These are phyloP conservation scores for Haliclona indistincta DNA, from an alignment of 37 sponge, comb jelly and placozoan species.

Conservation along the genomic window DNA sequence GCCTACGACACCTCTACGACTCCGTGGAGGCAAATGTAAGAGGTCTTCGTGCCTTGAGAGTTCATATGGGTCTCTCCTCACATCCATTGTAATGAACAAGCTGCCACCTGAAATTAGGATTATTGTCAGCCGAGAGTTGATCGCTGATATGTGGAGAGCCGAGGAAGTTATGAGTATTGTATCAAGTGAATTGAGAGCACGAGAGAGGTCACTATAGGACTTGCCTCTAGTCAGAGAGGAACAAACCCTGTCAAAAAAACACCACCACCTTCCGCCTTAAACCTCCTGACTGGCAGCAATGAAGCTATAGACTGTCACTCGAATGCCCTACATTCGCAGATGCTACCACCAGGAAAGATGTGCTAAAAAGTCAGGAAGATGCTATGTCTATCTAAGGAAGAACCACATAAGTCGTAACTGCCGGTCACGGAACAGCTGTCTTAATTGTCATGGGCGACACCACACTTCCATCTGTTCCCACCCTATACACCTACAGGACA, in stretches of 20 bases:
- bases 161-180: constrained; percentile 23
- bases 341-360: not conserved
- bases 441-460: constrained; percentile 3
- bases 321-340: not conserved
- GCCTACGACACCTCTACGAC: constrained; percentile 5
- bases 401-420: constrained; percentile 8
- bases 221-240: not conserved
- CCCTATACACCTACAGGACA: too few relatives aligned
- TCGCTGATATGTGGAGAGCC: constrained; percentile 19
- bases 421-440: not conserved
- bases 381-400: not conserved
- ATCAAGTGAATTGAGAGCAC: constrained; percentile 16
- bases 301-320: not conserved
- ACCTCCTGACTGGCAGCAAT: not conserved
- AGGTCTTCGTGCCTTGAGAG: too few relatives aligned
- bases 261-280: constrained; percentile 9
- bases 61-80: constrained; percentile 12
- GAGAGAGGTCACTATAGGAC: constrained; percentile 8
- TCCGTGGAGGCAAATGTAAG: constrained; percentile 5
- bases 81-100: constrained; percentile 10
- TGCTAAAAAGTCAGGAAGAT: constrained; percentile 8
- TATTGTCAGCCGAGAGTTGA: not conserved
- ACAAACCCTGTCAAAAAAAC: not conserved
- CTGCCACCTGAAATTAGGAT: not conserved
- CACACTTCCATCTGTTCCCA: not conserved